Evolutionary conservation across 2,113 vertebrate species (phyloP), one percentile per base, ranked within the genome.

Genomic region (Tympanuchus pallidicinctus): DNA sequence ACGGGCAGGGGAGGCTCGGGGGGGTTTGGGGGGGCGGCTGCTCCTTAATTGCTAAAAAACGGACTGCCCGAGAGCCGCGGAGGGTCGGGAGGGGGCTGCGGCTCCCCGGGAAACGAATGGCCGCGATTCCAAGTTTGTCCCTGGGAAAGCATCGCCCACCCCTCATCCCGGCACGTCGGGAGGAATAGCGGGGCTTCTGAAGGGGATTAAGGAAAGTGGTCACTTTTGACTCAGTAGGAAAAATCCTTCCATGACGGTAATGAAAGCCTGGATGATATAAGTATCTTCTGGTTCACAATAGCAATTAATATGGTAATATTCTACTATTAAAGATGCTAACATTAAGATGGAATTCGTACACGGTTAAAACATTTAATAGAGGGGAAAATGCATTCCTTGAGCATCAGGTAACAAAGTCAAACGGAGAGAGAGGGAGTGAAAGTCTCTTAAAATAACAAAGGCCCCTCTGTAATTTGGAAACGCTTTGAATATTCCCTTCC

Each of bases 271-370:
- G 94, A 95, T 97, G 97, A 97, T 97, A 97, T 97, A 97, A 97
- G 95, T 97, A 96, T 97, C 97, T 96, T 91, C 90, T 96, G 94
- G 96, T 97, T 97, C 97, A 97, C 97, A 97, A 97, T 97, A 97
- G 96, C 96, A 97, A 97, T 97, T 97, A 97, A 97, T 97, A 97
- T 97, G 97, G 96, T 97, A 97, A 97, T 97, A 97, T 97, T 95
- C 97, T 95, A 93, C 97, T 96, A 96, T 97, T 97, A 97, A 96
- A 97, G 97, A 97, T 97, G 96, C 97, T 96, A 97, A 97, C 95
- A 89, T 90, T 95, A 92, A 97, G 96, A 97, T 96, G 96, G 96
- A 96, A 95, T 92, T 94, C 65, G 88, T 90, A 95, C 13, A 34
- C 21, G 82, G 96, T 91, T 96, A 96, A 97, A 97, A 96, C 97